Evolutionary conservation across 2,888 invertebrate species (phyloP).

Genomic region (Nasonovia ribisnigri): DNA sequence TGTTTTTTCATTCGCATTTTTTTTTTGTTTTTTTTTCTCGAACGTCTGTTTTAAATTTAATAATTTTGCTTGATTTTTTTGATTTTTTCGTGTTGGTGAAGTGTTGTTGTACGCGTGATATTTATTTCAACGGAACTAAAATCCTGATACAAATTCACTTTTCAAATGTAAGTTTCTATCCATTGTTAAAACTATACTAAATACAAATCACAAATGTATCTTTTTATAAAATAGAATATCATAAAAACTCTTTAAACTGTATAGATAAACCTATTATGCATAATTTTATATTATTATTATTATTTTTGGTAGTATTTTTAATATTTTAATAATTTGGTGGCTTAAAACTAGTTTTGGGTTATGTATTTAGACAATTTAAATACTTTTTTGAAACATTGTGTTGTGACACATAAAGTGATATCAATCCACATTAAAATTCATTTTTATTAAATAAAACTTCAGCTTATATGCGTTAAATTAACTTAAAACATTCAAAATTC

Average conservation of each 20-base stretch:
- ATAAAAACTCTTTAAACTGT: not conserved
- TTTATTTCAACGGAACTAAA: not conserved
- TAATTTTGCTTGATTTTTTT: not conserved
- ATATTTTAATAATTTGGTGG: not conserved
- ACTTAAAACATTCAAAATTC: not conserved
- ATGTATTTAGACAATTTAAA: not conserved
- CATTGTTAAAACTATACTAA: not conserved
- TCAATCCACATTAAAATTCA: not conserved
- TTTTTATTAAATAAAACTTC: not conserved
- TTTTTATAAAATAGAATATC: not conserved
- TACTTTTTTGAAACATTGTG: not conserved
- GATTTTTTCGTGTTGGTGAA: not conserved
- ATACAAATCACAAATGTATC: not conserved
- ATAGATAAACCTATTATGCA: not conserved
- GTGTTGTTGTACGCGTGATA: not conserved
- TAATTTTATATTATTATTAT: not conserved
- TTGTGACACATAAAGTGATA: not conserved
- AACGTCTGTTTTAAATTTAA: not conserved
- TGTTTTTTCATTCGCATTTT: not conserved
- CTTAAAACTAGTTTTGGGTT: not conserved
- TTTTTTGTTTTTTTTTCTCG: not conserved
- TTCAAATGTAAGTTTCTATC: conserved; percentile 32
- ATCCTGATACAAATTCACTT: not conserved
- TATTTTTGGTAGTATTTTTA: not conserved
- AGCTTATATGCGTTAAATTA: not conserved